Percentiles rank a stretch among this genome's conserved stretches.
Conservation (phyloP, 2,888 invertebrate genomes). For the Pandemis heparana region DNA sequence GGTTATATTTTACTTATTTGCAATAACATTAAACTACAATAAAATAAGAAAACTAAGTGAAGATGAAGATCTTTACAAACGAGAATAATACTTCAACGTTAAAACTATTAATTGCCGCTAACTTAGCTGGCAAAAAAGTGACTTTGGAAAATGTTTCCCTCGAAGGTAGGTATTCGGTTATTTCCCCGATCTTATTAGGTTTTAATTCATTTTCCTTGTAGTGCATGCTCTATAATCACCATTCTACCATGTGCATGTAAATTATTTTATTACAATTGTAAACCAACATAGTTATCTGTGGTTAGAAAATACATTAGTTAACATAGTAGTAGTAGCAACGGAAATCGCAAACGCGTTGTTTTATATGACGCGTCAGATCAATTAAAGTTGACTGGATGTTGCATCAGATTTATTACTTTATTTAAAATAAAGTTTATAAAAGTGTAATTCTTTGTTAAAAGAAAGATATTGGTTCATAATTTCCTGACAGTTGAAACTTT, state of each 20-base stretch:
- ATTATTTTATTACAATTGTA: not conserved
- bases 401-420: slow-evolving; percentile 1
- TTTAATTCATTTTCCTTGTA: slow-evolving; percentile 34
- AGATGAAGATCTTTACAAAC: slow-evolving; percentile 91
- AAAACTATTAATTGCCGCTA: slow-evolving; percentile 90
- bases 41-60: slow-evolving; percentile 51
- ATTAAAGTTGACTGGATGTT: not conserved
- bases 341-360: not conserved
- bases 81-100: slow-evolving; percentile 91
- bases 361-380: not conserved
- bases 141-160: slow-evolving; percentile 85
- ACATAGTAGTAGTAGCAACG: not conserved
- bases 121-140: slow-evolving; percentile 86
- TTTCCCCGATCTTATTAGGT: slow-evolving; percentile 28
- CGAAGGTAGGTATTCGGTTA: slow-evolving; percentile 80
- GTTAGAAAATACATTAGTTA: not conserved
- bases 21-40: slow-evolving; percentile 38
- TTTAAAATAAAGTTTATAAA: not conserved
- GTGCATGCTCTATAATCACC: slow-evolving; percentile 16
- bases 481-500: not conserved
- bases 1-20: slow-evolving; percentile 32
- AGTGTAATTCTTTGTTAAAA: not conserved
- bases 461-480: not conserved
- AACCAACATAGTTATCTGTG: not conserved
- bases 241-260: slow-evolving; percentile 7